A percentile compares a stretch with the other conserved stretches of the same genome.
These are phyloP conservation scores for Rotaria sp. DNA, from an alignment of 2,888 invertebrate species.

Conservation along the genomic window DNA sequence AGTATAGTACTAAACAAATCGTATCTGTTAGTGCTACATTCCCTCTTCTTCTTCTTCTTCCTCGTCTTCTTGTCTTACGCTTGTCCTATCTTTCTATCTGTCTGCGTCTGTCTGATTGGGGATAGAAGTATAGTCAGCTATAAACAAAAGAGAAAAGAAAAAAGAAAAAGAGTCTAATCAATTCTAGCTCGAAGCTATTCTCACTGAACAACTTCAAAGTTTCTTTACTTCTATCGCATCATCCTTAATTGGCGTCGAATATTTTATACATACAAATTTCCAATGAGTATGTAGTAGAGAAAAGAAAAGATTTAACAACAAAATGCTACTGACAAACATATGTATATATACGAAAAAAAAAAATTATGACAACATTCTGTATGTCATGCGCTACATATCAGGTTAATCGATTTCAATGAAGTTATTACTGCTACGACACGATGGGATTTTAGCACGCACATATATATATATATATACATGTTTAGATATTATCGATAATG, in stretches of 20 bases:
- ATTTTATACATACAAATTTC: background rate
- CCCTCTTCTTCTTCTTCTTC: background rate
- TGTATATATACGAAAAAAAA: background rate
- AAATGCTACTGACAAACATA: background rate
- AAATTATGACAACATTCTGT: background rate
- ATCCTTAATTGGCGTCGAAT: constrained; percentile 14
- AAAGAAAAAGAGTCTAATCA: background rate
- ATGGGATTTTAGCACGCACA: background rate
- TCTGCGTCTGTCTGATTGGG: background rate
- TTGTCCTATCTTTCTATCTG: background rate
- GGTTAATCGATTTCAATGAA: background rate
- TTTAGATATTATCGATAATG: background rate
- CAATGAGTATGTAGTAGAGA: background rate
- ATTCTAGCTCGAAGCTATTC: background rate
- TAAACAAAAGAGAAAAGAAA: background rate
- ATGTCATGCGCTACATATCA: background rate
- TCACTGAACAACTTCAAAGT: constrained; percentile 10
- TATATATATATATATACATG: background rate
- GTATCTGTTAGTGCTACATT: background rate
- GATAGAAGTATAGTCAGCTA: background rate
- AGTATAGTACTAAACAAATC: background rate
- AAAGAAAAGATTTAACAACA: background rate
- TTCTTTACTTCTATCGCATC: background rate
- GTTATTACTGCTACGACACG: background rate
- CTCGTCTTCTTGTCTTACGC: background rate